A percentile compares a stretch with the other conserved stretches of the same genome.
Evolutionary conservation across 2,797 vertebrate species (phyloP).

Genomic region (Bovichtus variegatus): DNA sequence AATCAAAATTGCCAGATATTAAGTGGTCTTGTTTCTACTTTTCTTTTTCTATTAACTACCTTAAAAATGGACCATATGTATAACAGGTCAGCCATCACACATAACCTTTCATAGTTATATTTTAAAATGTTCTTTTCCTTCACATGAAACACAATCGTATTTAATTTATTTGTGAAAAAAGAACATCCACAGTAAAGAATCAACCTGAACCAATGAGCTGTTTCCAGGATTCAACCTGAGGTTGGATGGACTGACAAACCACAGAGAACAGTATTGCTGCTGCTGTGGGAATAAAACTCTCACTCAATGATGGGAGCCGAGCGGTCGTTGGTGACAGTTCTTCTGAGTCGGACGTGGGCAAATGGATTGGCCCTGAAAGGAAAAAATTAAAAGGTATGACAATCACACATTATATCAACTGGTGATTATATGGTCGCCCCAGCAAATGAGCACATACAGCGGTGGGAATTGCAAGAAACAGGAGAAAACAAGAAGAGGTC

Average conservation of each 20-base stretch:
- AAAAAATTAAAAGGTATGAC: constrained; percentile 1
- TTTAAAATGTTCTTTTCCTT: constrained; percentile 27
- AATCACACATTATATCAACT: neutral
- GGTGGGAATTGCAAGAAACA: neutral
- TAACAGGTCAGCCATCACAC: constrained; percentile 24
- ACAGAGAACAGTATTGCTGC: constrained; percentile 16
- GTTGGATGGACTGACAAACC: constrained; percentile 29
- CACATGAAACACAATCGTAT: constrained; percentile 28
- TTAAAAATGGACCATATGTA: constrained; percentile 21
- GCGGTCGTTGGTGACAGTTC: constrained; percentile 91
- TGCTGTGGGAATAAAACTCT: constrained; percentile 36
- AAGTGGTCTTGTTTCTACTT: constrained; percentile 8
- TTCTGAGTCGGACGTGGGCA: constrained; percentile 88
- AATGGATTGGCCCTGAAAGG: constrained; percentile 87
- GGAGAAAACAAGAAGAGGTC: neutral
- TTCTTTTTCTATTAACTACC: constrained; percentile 21
- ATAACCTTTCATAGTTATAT: constrained; percentile 18
- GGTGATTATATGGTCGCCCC: neutral
- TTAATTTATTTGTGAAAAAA: constrained; percentile 28
- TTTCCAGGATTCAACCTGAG: constrained; percentile 55
- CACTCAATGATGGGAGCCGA: constrained; percentile 90
- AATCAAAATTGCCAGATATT: constrained; percentile 10
- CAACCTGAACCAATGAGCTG: constrained; percentile 16
- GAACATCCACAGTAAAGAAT: constrained; percentile 34
- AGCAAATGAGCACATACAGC: neutral